phyloP scores from a whole-genome alignment of 2,113 vertebrate species.

The Panthera leo region DNA sequence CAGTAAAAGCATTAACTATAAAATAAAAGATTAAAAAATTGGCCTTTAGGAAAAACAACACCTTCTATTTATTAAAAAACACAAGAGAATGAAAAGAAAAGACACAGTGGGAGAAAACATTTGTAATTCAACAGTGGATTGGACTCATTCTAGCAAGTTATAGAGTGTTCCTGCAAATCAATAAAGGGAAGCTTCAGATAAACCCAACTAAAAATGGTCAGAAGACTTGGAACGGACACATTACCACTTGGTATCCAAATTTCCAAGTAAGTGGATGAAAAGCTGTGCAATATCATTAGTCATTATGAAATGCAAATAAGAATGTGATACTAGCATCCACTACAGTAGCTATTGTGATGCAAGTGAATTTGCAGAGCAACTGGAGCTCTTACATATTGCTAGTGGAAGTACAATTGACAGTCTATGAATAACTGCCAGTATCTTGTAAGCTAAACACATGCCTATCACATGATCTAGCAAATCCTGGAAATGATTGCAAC shows the following conservation, averaged over 20 bases:
- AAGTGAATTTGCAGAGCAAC: background rate
- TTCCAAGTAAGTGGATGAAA: background rate
- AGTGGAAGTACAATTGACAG: background rate
- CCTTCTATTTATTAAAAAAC: background rate
- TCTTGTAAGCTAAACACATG: background rate
- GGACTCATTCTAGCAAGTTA: background rate
- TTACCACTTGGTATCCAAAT: background rate
- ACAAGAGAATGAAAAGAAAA: background rate
- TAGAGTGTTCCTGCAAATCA: background rate
- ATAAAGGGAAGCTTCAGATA: background rate
- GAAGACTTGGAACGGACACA: background rate
- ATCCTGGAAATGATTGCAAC: background rate
- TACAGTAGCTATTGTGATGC: background rate
- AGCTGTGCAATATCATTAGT: background rate
- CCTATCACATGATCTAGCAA: background rate
- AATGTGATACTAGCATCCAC: background rate
- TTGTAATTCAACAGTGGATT: background rate
- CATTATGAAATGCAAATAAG: background rate
- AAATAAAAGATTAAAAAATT: background rate
- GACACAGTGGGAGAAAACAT: background rate
- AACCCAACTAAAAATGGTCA: background rate
- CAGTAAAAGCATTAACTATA: background rate
- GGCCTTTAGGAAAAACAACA: background rate
- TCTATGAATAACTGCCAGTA: background rate
- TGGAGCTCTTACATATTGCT: background rate